Conservation (phyloP, 2,113 vertebrate species). For the Phyllopteryx taeniolatus region DNA sequence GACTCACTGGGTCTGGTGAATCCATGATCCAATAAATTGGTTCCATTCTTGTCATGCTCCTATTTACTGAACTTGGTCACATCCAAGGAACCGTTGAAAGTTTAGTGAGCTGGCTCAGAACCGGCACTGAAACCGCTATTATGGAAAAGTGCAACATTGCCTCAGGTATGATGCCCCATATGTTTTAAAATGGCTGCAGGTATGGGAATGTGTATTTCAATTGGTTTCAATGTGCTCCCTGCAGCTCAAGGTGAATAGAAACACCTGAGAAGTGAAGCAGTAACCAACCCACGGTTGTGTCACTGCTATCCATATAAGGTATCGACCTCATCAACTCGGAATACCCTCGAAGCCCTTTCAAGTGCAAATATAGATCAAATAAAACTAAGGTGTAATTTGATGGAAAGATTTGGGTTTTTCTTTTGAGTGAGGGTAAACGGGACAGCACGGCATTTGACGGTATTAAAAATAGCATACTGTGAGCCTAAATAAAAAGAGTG, state of each 20-base stretch:
- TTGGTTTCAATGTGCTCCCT: conserved; percentile 59
- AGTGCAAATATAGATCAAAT: conserved; percentile 29
- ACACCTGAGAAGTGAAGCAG: conserved; percentile 49
- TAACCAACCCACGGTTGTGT: conserved; percentile 52
- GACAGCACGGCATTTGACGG: conserved; percentile 22
- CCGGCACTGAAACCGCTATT: too few species aligned
- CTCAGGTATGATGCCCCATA: conserved; percentile 65
- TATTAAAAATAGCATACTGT: conserved; percentile 40
- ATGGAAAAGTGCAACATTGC: conserved; percentile 23
- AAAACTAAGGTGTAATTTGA: conserved; percentile 7
- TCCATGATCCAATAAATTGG: too few species aligned
- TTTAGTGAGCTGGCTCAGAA: too few species aligned
- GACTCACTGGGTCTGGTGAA: too few species aligned
- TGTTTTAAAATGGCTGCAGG: conserved; percentile 58
- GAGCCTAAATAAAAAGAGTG: conserved; percentile 27
- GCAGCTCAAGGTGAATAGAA: conserved; percentile 61
- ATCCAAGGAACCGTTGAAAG: too few species aligned
- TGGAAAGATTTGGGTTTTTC: not conserved
- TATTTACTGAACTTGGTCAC: too few species aligned
- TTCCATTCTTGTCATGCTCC: too few species aligned
- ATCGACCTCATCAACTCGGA: conserved; percentile 54
- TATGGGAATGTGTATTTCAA: conserved; percentile 60
- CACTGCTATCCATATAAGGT: conserved; percentile 57
- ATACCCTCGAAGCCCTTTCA: conserved; percentile 56
- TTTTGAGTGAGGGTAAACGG: conserved; percentile 23